phyloP scores from a whole-genome alignment of 2,113 vertebrate species.

The Collichthys lucidus region DNA sequence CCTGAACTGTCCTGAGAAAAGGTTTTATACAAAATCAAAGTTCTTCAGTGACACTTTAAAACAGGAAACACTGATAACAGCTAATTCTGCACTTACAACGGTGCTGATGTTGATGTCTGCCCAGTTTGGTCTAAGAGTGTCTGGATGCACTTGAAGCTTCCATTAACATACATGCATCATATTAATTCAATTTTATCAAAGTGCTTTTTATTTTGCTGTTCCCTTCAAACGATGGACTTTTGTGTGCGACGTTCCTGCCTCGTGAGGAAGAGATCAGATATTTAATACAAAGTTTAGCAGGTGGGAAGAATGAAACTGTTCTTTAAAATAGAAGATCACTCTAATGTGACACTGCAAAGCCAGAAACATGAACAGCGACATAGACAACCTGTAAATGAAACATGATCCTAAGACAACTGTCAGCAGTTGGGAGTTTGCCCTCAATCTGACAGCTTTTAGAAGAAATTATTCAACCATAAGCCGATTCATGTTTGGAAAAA shows the following conservation, averaged over 20 bases:
- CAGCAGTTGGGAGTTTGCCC: slow-evolving; percentile 10
- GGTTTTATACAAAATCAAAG: too few relatives aligned
- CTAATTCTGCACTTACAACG: too few relatives aligned
- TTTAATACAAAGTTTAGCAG: slow-evolving; percentile 6
- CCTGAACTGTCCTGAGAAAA: too few relatives aligned
- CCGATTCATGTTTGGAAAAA: slow-evolving; percentile 14
- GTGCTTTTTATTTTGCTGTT: too few relatives aligned
- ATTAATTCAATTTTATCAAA: too few relatives aligned
- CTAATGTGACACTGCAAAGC: background rate
- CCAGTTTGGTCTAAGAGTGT: too few relatives aligned
- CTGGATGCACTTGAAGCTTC: too few relatives aligned
- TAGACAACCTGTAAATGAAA: background rate
- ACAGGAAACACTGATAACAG: too few relatives aligned
- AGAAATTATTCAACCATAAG: slow-evolving; percentile 23
- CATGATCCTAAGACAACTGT: background rate
- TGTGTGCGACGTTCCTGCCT: slow-evolving; percentile 5
- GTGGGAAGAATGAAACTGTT: background rate
- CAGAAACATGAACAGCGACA: background rate
- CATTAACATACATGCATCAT: too few relatives aligned
- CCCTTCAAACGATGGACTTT: background rate
- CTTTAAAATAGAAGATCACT: background rate
- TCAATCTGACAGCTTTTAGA: slow-evolving; percentile 32
- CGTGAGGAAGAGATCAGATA: background rate
- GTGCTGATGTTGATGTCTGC: background rate
- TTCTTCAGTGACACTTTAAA: too few relatives aligned